A percentile compares a stretch with the other conserved stretches of the same genome.
These are phyloP conservation scores for Antechinus flavipes DNA, from an alignment of 2,113 vertebrate species.

Conservation along the genomic window DNA sequence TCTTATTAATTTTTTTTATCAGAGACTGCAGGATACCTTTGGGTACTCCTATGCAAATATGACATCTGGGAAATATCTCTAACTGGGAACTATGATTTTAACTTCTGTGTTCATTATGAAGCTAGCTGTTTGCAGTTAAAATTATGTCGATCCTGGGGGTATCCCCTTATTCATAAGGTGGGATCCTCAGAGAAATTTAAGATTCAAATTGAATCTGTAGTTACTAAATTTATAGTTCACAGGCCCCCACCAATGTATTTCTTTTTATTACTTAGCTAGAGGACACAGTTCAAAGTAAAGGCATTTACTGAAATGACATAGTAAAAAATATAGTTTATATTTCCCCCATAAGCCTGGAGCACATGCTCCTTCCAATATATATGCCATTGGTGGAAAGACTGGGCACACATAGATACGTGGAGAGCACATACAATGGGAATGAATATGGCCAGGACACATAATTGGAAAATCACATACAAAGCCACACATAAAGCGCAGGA, in stretches of 20 bases:
- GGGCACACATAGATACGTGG: not conserved
- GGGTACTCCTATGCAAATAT: not conserved
- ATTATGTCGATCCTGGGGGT: not conserved
- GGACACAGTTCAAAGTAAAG: not conserved
- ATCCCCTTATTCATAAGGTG: not conserved
- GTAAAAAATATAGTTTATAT: not conserved
- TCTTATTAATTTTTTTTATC: constrained; percentile 46
- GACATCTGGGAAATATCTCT: not conserved
- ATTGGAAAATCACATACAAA: not conserved
- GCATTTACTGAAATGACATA: not conserved
- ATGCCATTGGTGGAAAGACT: not conserved
- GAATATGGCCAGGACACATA: not conserved
- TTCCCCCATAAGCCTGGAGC: not conserved
- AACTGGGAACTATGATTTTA: not conserved
- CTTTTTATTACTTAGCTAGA: not conserved
- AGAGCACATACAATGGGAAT: not conserved
- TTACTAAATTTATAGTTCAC: not conserved
- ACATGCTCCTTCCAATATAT: not conserved
- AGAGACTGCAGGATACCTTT: constrained; percentile 10
- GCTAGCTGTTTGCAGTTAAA: not conserved
- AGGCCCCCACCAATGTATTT: not conserved
- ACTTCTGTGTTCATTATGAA: not conserved
- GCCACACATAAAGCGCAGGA: not conserved
- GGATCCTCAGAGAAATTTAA: not conserved
- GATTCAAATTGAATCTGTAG: not conserved